phyloP scores from a whole-genome alignment of 2,888 invertebrate genomes.

The Chymomyza fuscimana region DNA sequence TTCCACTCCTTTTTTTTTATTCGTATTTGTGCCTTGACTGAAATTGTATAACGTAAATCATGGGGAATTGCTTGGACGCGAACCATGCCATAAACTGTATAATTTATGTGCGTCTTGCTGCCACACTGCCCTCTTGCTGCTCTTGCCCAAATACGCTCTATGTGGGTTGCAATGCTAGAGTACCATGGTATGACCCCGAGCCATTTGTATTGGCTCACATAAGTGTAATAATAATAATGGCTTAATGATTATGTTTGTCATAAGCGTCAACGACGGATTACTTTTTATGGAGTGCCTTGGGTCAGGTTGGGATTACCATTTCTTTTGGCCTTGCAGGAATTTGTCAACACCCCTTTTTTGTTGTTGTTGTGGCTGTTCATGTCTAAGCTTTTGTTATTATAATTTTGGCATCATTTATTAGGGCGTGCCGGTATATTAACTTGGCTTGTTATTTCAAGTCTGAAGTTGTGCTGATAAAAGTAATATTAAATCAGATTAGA shows the following conservation, averaged over 20 bases:
- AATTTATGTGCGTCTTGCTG: slow-evolving; percentile 37
- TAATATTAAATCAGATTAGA: background rate
- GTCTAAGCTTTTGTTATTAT: slow-evolving; percentile 2
- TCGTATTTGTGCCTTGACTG: background rate
- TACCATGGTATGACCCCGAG: slow-evolving; percentile 4
- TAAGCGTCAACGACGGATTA: slow-evolving; percentile 46
- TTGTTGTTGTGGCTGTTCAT: background rate
- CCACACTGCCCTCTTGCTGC: background rate
- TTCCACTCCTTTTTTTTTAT: slow-evolving; percentile 1
- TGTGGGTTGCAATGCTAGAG: background rate
- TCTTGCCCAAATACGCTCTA: background rate
- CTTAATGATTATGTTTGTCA: slow-evolving; percentile 68
- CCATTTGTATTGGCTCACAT: slow-evolving; percentile 32
- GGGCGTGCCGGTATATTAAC: background rate
- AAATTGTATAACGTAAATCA: slow-evolving; percentile 59
- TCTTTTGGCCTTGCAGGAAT: slow-evolving; percentile 20
- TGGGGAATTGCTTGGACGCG: slow-evolving; percentile 37
- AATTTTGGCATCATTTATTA: slow-evolving; percentile 2
- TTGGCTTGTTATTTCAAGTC: background rate
- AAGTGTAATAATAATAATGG: slow-evolving; percentile 69
- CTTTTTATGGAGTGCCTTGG: slow-evolving; percentile 55
- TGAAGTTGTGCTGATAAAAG: background rate
- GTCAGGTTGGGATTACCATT: slow-evolving; percentile 24
- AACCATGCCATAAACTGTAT: slow-evolving; percentile 32
- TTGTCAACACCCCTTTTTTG: slow-evolving; percentile 54